These are phyloP conservation scores for Amblyopsis hoosieri DNA, from an alignment of 2,797 vertebrate species.

Conservation along the genomic window DNA sequence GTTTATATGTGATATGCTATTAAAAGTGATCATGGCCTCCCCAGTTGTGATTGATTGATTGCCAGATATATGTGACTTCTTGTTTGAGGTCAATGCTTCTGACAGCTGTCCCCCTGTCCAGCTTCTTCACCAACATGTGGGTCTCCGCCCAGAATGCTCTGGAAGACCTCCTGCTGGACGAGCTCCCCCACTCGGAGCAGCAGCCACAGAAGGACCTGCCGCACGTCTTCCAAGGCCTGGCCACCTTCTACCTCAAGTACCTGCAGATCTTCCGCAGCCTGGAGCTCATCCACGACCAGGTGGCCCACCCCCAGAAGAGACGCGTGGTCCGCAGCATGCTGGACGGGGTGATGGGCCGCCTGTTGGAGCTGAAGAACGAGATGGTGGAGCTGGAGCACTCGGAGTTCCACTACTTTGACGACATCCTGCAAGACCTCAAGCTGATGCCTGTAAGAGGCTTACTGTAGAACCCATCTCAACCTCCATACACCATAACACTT, in stretches of 20 bases:
- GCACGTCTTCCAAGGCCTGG: constrained; percentile 71
- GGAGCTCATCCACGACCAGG: constrained; percentile 75
- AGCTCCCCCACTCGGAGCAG: constrained; percentile 58
- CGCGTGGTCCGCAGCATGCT: constrained; percentile 70
- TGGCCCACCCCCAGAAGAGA: constrained; percentile 81
- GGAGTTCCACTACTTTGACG: constrained; percentile 82
- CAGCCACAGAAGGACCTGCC: constrained; percentile 62
- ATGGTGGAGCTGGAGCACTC: constrained; percentile 83
- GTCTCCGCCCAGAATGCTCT: constrained; percentile 77
- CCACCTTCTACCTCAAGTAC: constrained; percentile 81
- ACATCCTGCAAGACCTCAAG: constrained; percentile 79
- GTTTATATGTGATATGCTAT: too few relatives aligned
- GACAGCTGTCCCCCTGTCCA: constrained; percentile 32
- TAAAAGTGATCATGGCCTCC: not conserved
- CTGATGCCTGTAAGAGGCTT: constrained; percentile 75
- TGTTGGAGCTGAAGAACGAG: constrained; percentile 85
- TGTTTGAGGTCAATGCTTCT: not conserved
- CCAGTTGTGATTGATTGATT: not conserved
- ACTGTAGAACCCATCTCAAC: too few relatives aligned
- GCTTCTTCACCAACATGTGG: constrained; percentile 82
- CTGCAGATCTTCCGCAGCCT: constrained; percentile 78
- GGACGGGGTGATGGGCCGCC: constrained; percentile 82
- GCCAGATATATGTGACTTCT: too few relatives aligned
- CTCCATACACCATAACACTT: too few relatives aligned
- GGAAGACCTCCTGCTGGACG: constrained; percentile 70